Base-by-base conservation (phyloP, 2,113 vertebrate species). In the Stictonetta naevosa region DNA sequence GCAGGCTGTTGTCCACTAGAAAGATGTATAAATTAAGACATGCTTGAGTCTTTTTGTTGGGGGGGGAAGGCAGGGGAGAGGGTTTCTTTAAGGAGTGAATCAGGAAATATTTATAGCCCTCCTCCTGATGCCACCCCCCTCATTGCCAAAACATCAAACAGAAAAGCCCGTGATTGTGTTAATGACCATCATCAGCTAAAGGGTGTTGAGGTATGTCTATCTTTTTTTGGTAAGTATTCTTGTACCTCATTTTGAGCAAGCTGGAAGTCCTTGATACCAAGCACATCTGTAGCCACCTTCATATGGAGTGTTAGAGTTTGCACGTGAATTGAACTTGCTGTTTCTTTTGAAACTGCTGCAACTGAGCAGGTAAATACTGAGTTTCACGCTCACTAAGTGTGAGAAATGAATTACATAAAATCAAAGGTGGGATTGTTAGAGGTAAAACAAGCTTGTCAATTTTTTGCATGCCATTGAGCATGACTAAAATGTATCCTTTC, bases 1-100 rank as follows among this genome's bases (percentile, higher is more conserved):
- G 1, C 63, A 59, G n/a, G 69, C 59, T 86, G n/a, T 92, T 82
- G 62, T 93, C 77, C 53, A 44, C 88, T 83, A 58, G 56, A 62
- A 82, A 73, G 80, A 28, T 82, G 66, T 93, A 60, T 91, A 95
- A 95, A 92, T 95, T 91, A 95, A 97, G 81, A 48, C 66, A 72
- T 75, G 13, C 56, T 92, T 72, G 86, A 81, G 42, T 68, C 91
- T 95, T 95, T 93, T 94, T 80, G 94, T 88, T 29, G 5, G 13
- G 58, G 16, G 11, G 62, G 38, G 3, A 8, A 4, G 4, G 59
- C n/a, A 3, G 23, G 58, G 62, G 55, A 79, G 56, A 87, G 42
- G 33, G 34, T 56, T 52, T 78, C 55, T 75, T 36, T 64, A 64
- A 77, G 50, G 11, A 79, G 42, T 81, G 28, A 91, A 62, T 63